These are phyloP conservation scores for Aricia agestis DNA, from an alignment of 1,140 invertebrate genomes.

Conservation along the genomic window DNA sequence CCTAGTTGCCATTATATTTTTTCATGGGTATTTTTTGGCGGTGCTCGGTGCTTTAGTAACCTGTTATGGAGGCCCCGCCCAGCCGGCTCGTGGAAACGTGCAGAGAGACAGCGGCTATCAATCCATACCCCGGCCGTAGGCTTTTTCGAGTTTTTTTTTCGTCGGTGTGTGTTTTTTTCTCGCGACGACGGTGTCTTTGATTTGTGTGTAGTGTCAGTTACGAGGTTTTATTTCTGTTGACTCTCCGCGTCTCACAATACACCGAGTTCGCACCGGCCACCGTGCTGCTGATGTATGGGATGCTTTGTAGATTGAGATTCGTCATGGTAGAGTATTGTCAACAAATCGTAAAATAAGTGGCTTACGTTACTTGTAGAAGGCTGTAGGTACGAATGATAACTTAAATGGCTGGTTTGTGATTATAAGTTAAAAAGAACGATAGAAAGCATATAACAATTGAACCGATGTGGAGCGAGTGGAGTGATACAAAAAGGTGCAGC, in stretches of 20 bases:
- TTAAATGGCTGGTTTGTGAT: too few relatives aligned
- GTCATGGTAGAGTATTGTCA: not conserved
- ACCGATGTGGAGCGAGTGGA: too few relatives aligned
- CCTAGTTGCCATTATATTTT: constrained; percentile 70
- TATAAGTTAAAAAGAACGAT: too few relatives aligned
- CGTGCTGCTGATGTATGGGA: not conserved
- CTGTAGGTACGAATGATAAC: too few relatives aligned
- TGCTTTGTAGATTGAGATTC: not conserved
- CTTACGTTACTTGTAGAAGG: too few relatives aligned
- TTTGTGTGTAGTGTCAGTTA: constrained; percentile 52
- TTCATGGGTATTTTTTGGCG: constrained; percentile 74
- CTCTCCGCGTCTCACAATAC: constrained; percentile 23
- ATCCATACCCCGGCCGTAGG: constrained; percentile 59
- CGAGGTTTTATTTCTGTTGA: constrained; percentile 30
- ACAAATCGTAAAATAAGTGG: not conserved
- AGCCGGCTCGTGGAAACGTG: constrained; percentile 46
- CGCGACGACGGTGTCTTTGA: constrained; percentile 50
- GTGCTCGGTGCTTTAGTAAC: constrained; percentile 61
- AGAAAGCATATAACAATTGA: too few relatives aligned
- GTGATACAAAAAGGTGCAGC: too few relatives aligned
- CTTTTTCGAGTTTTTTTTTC: constrained; percentile 52
- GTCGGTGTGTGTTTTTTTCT: constrained; percentile 37
- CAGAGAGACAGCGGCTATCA: constrained; percentile 55
- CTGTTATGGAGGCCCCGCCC: constrained; percentile 66
- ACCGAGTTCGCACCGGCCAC: not conserved